Evolutionary conservation across 1,140 invertebrate genomes (phyloP), one percentile per base, ranked within the genome.

Genomic region (Macrostomum lignano): DNA sequence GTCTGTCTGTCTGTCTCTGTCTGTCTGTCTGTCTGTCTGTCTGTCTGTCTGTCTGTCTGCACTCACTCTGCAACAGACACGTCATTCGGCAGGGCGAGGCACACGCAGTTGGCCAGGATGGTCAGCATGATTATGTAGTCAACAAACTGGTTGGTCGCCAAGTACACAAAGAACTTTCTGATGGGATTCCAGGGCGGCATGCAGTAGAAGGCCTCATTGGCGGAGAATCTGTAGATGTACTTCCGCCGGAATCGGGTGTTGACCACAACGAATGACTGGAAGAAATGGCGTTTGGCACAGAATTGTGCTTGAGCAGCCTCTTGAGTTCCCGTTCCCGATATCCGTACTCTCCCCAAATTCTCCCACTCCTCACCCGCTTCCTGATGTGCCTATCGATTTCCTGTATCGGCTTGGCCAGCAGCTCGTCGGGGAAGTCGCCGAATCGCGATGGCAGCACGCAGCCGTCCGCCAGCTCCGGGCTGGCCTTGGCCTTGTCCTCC

Each of bases 341-440:
- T n/a, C n/a, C n/a, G n/a, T n/a, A n/a, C n/a, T n/a, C n/a, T n/a
- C n/a, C n/a, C n/a, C n/a, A n/a, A n/a, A n/a, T n/a, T n/a, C n/a
- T n/a, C n/a, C n/a, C n/a, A n/a, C 14, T 3, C 26, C 39, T n/a
- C 52, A 84, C 79, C 73, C 84, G 77, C 55, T 84, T 75, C 58
- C 76, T 79, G 49, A 84, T 81, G 52, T 78, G 79, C 56, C 72
- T 76, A 63, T 86, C 79, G 52, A 86, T 78, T 60, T 88, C 79
- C 57, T 86, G 78, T 35, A 88, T 64, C 26, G 79, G 78, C 45
- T 70, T 69, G 37, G 77, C 77, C 48, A 43, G 38, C 17, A 41
- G 41, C 9, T 46, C 38, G 3, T 33, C 38, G 3, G 47, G 49
- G 36, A 50, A 47, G 17, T 36, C 38, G 1, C 45, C 46, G 31